phyloP scores from a whole-genome alignment of 1,140 invertebrate genomes.

The Sycophila sp. region DNA sequence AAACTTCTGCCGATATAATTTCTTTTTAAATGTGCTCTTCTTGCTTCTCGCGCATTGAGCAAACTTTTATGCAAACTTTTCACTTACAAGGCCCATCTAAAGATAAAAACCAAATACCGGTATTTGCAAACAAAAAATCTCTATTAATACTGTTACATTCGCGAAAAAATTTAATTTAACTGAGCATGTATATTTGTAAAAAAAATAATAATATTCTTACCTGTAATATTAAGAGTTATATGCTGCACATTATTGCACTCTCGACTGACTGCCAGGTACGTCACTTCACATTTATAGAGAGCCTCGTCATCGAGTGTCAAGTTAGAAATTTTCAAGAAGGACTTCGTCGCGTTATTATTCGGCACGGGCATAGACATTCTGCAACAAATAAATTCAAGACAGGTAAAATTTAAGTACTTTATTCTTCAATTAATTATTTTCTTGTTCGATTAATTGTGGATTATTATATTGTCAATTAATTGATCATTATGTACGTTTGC shows the following conservation, averaged over 20 bases:
- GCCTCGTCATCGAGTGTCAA: conserved; percentile 81
- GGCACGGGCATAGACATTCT: conserved; percentile 73
- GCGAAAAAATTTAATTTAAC: neutral
- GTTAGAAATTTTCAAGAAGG: conserved; percentile 74
- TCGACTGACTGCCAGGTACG: conserved; percentile 79
- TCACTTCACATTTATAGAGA: conserved; percentile 86
- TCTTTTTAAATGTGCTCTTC: too few relatives aligned
- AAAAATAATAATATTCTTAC: conserved; percentile 66
- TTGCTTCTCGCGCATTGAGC: too few relatives aligned
- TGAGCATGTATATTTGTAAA: neutral
- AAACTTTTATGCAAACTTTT: too few relatives aligned
- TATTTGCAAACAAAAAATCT: too few relatives aligned
- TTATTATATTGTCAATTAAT: too few relatives aligned
- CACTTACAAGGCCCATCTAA: too few relatives aligned
- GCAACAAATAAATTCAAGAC: conserved; percentile 54
- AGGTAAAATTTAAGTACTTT: neutral
- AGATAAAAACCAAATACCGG: too few relatives aligned
- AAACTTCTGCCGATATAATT: too few relatives aligned
- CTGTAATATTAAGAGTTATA: conserved; percentile 80
- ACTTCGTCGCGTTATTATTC: conserved; percentile 68
- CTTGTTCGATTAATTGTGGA: too few relatives aligned
- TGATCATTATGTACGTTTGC: too few relatives aligned
- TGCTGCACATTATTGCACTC: conserved; percentile 84
- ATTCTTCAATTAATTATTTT: too few relatives aligned
- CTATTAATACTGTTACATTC: too few relatives aligned